Evolutionary conservation across 2,888 invertebrate species (phyloP), one percentile per base, ranked within the genome.

Genomic region (Eucriotettix oculatus): DNA sequence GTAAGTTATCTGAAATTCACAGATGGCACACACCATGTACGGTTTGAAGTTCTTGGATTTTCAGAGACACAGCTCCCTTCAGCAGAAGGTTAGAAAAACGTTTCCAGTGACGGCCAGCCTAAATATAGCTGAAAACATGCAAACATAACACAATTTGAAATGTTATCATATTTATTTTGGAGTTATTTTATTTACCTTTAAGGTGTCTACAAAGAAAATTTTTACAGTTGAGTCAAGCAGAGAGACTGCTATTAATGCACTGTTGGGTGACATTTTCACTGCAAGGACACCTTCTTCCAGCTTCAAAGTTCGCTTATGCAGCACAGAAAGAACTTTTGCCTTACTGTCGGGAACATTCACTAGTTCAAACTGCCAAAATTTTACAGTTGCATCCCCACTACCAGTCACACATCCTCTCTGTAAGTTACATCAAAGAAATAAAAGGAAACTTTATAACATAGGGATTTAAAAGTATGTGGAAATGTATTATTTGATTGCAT

Each of bases 311-410:
- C 87, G 82, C 42, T 83, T 83, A 68, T 94, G 92, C 1, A 90
- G 73, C 17, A 91, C 71, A 0, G 90, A 90, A 5, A 90, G 74
- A 1, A 89, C 84, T 74, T 83, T 76, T 10, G 69, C 68, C 60
- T 66, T 66, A 16, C n/a, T 56, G 42, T 56, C 54, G 5, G 80
- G 74, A 66, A 86, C 85, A 14, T 81, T 78, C 53, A 93, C 81
- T 14, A 95, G 77, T 71, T 95, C 92, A 71, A 95, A 96, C 61
- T 86, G 84, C 97, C 97, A 98, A 68, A 96, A 85, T 73, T 94
- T 95, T 0, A 96, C 87, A 0, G 87, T 87, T 64, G 87, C 84
- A 71, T 98, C 97, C 1, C 86, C 87, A 60, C 95, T 87, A 1
- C 93, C 95, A 3, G 91, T 86, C 10, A 84, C 84, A 68, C 90